These are phyloP conservation scores for Scaptomyza hsui DNA, from an alignment of 1,140 invertebrate genomes.

Conservation along the genomic window DNA sequence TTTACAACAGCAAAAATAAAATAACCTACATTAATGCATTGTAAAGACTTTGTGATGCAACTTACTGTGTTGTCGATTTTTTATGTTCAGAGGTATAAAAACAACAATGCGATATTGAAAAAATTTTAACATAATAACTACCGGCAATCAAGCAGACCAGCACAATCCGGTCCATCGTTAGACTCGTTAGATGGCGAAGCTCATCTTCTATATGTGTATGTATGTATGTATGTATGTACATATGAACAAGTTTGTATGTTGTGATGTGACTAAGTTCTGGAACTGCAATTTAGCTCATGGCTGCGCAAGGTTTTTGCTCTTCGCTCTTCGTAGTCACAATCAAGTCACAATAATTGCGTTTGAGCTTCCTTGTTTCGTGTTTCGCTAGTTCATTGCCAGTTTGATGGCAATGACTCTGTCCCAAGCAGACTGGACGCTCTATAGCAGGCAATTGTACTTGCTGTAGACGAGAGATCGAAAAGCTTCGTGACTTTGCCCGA, in stretches of 20 bases:
- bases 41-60: neutral
- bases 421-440: conserved; percentile 23
- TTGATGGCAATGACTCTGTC: conserved; percentile 74
- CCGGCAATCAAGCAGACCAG: conserved; percentile 48
- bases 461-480: conserved; percentile 22
- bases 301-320: conserved; percentile 15
- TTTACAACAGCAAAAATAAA: neutral
- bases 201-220: conserved; percentile 37
- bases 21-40: neutral
- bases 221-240: neutral
- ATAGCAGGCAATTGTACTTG: conserved; percentile 20
- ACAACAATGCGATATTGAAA: conserved; percentile 38
- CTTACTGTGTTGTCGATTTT: conserved; percentile 5
- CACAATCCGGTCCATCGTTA: conserved; percentile 65
- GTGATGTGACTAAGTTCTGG: conserved; percentile 70
- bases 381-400: conserved; percentile 70
- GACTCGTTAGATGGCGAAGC: conserved; percentile 71
- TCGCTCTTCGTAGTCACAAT: conserved; percentile 31
- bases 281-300: conserved; percentile 62
- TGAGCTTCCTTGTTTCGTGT: conserved; percentile 79
- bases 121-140: conserved; percentile 77
- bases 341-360: conserved; percentile 51
- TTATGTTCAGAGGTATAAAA: conserved; percentile 27
- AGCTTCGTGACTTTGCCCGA: conserved; percentile 17
- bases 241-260: conserved; percentile 5